phyloP scores from a whole-genome alignment of 2,888 invertebrate genomes.

The Napeogenes sylphis region DNA sequence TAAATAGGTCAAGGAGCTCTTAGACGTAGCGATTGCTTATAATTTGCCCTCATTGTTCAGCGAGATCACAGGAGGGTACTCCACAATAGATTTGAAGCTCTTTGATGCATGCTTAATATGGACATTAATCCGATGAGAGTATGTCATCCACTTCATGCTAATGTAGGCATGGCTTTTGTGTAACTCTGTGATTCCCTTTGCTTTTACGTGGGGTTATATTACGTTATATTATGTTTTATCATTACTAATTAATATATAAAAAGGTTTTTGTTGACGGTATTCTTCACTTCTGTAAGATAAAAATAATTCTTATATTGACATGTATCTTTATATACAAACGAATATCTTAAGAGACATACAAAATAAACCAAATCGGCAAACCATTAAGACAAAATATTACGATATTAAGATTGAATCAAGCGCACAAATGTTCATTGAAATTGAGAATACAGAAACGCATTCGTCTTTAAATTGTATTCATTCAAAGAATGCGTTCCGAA shows the following conservation, averaged over 20 bases:
- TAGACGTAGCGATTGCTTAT: slow-evolving; percentile 61
- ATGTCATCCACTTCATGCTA: slow-evolving; percentile 71
- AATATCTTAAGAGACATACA: no score
- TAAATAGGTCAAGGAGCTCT: slow-evolving; percentile 70
- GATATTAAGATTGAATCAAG: slow-evolving; percentile 55
- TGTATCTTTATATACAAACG: no score
- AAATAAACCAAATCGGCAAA: not conserved
- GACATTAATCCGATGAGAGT: slow-evolving; percentile 66
- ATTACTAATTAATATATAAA: slow-evolving; percentile 7
- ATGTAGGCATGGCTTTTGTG: slow-evolving; percentile 55
- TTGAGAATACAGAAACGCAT: slow-evolving; percentile 63
- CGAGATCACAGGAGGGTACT: slow-evolving; percentile 57
- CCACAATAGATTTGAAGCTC: slow-evolving; percentile 55
- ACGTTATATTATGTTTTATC: slow-evolving; percentile 11
- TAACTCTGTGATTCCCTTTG: slow-evolving; percentile 57
- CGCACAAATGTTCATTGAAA: slow-evolving; percentile 58
- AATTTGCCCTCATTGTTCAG: slow-evolving; percentile 68
- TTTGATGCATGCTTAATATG: slow-evolving; percentile 74
- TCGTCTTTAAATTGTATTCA: slow-evolving; percentile 74
- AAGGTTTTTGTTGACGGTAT: no score
- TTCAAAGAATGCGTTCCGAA: slow-evolving; percentile 68
- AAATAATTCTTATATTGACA: no score
- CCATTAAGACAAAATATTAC: slow-evolving; percentile 48
- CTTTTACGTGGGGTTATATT: slow-evolving; percentile 37
- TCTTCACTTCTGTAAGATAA: no score